Conservation (phyloP, 2,888 invertebrate species). For the Cephus sareptanus region DNA sequence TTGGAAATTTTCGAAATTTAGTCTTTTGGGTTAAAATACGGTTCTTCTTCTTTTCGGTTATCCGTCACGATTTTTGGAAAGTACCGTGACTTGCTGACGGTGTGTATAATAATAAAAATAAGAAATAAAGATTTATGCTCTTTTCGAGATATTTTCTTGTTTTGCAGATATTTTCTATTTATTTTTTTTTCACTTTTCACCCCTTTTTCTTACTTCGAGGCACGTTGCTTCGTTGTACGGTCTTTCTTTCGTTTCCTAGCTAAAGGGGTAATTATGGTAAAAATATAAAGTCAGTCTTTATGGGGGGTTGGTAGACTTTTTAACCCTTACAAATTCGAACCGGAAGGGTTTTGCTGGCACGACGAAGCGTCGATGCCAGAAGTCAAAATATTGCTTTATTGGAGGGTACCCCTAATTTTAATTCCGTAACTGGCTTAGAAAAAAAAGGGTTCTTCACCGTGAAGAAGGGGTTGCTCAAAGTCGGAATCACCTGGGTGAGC, state of each 20-base stretch:
- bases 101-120: slow-evolving; percentile 6
- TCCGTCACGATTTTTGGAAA: background rate
- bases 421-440: slow-evolving; percentile 25
- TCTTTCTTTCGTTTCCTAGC: slow-evolving; percentile 18
- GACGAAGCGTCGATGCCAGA: slow-evolving; percentile 24
- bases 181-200: slow-evolving; percentile 8
- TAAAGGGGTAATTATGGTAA: slow-evolving; percentile 46
- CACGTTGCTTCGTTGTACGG: slow-evolving; percentile 5
- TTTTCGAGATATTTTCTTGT: slow-evolving; percentile 8
- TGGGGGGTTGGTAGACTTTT: slow-evolving; percentile 39
- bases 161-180: slow-evolving; percentile 9
- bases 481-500: background rate
- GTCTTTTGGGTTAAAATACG: slow-evolving; percentile 54
- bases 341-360: slow-evolving; percentile 44
- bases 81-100: slow-evolving; percentile 17
- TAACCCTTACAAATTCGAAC: slow-evolving; percentile 45
- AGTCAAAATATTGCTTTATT: slow-evolving; percentile 63
- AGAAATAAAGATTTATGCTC: slow-evolving; percentile 52
- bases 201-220: no score
- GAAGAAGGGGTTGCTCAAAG: slow-evolving; percentile 37
- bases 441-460: slow-evolving; percentile 30
- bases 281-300: slow-evolving; percentile 58
- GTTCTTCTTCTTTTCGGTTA: slow-evolving; percentile 46
- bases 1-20: slow-evolving; percentile 35
- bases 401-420: slow-evolving; percentile 40